Base-by-base conservation (phyloP, 2,888 invertebrate species). In the Xylota sylvarum region DNA sequence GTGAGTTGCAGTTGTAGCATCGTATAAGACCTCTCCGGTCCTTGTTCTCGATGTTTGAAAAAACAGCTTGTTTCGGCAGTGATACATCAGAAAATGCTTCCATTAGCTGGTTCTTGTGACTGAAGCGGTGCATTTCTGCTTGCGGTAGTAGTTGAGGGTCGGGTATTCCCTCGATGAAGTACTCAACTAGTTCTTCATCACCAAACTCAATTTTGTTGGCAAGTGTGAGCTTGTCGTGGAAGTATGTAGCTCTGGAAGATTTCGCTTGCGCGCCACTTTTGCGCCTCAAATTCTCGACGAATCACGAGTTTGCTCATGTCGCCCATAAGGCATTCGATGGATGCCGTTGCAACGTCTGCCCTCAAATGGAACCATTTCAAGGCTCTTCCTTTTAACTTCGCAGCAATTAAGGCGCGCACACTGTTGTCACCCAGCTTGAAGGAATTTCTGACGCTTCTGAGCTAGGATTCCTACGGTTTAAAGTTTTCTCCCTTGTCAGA, bases 131-230 rank as follows among this genome's bases (percentile, higher is more conserved):
- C 30, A 88, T 17, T 10, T 62, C 60, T 7, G 83, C 86, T 12
- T 87, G 80, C 5, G 14, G 48, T 70, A 2, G 5, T 32, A 32
- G 32, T 32, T 32, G 32, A 32, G 1, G 86, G 83, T 14, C 76
- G 0, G 86, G 82, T n/a, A 88, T 88, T 5, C 88, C 87, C 3
- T 86, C 86, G 9, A 88, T 82, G 19, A 88, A 19, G 17, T 81
- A 79, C 0, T 88, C 87, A 7, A 87, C 65, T 0, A 87, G 35
- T 46, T 88, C 80, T 2, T 73, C 74, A 2, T 87, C 76, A 7
- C 27, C 14, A 10, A 83, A 73, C 7, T 74, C 6, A 1, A 84
- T 64, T 27, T 55, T 60, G n/a, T 76, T 77, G 1, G 64, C 78
- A 56, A 88, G 58, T 2, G 40, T 9, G 7, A 82, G 5, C 64